Base-by-base conservation (phyloP, 2,888 invertebrate species). In the Amphimallon solstitiale region DNA sequence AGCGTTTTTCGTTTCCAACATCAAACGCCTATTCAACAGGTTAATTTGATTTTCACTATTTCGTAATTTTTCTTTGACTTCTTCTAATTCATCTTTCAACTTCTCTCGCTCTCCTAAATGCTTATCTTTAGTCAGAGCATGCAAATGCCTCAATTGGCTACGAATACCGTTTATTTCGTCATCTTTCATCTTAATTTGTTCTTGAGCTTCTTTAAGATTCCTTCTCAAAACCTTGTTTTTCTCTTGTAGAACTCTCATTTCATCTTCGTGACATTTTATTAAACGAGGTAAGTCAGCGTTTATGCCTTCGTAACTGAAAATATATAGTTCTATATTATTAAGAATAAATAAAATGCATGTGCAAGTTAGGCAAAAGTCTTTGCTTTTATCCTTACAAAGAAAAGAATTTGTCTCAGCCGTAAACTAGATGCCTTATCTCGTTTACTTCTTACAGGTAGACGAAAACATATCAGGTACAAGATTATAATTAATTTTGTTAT, bases 231-330 rank as follows among this genome's bases (percentile, higher is more conserved):
- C 88, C 72, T 90, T 91, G 79, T 87, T 89, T 78, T 88, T 90
- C 45, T 86, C 84, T 74, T 90, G 89, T 79, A 92, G 87, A 12
- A 90, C 85, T 56, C 92, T 85, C 63, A 92, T 84, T 81, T 94
- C 93, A 77, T 93, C 93, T 68, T 88, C 89, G 79, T 93, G 92
- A 0, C 92, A 89, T 79, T 89, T 89, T 38, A 94, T 83, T 2
- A 92, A 85, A 76, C 90, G 88, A 0, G 93, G 93, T 54, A 93
- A 80, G 77, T 93, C 92, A 0, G 92, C 92, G 76, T 90, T 90
- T 1, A 89, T 88, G 29, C 90, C 91, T 81, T 94, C 93, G 77
- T 91, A 92, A 74, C 87, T 88, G 68, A 49, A 71, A 69, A 62
- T 29, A 5, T 29, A 29, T 29, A 1, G 9, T 5, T 29, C 9